These are phyloP conservation scores for Avahi laniger DNA, from an alignment of 2,797 vertebrate genomes.

Conservation along the genomic window DNA sequence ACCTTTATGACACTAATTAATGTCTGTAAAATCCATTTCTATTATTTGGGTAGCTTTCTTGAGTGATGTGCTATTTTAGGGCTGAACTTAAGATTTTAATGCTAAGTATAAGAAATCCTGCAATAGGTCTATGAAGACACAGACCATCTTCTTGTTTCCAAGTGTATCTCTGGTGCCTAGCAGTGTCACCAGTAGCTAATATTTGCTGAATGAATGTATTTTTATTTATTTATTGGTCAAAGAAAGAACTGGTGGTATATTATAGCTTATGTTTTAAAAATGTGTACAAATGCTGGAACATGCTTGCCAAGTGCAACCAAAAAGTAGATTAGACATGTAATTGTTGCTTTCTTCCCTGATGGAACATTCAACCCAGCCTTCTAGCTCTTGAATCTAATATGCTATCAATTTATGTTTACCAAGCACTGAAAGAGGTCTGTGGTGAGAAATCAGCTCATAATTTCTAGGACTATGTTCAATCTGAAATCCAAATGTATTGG, in stretches of 20 bases:
- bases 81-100: not conserved
- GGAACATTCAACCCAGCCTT: not conserved
- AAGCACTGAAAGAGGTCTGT: not conserved
- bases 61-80: not conserved
- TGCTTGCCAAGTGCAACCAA: not conserved
- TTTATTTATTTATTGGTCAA: conserved; percentile 1
- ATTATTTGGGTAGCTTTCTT: not conserved
- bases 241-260: not conserved
- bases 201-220: not conserved
- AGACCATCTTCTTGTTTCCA: not conserved
- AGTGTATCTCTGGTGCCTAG: not conserved
- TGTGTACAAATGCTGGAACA: not conserved
- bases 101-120: not conserved
- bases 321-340: not conserved
- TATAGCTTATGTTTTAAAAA: conserved; percentile 26
- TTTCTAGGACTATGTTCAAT: not conserved
- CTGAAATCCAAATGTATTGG: not conserved
- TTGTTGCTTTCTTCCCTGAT: not conserved
- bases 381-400: conserved; percentile 4
- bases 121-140: not conserved
- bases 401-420: not conserved
- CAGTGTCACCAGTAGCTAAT: not conserved
- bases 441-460: not conserved
- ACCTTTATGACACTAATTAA: not conserved
- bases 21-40: not conserved